Evolutionary conservation across 1,140 invertebrate species (phyloP), one percentile per base, ranked within the genome.

Genomic region (Oryctes rhinoceros): DNA sequence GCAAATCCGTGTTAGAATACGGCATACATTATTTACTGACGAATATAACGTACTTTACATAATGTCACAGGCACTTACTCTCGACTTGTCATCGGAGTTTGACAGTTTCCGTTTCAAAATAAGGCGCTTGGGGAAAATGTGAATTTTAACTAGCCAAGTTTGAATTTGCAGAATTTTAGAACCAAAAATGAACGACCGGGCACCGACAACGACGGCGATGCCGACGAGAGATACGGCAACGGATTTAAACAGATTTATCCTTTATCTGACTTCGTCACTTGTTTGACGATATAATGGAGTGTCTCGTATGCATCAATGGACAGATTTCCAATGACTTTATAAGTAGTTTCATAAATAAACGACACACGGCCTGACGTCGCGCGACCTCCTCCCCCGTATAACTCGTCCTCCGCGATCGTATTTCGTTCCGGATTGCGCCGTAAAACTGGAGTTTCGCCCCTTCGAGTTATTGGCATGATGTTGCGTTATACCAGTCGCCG

Each of bases 121-220:
- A 37, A 20, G 47, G 6, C 20, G 20, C 20, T 9, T 24, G 13
- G 18, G 65, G 18, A n/a, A 18, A 24, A 76, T 5, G 75, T 76
- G 75, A 76, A 76, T 76, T 76, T 39, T 47, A 76, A 76, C 75
- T 18, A 49, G 9, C 18, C 37, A 76, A 76, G 75, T 76, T 76
- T 76, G 47, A 76, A 76, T 76, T 49, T 48, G 75, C 75, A 48
- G 75, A 76, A 47, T 76, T 76, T 76, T 39, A 9, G 15, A 35
- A 30, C 11, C 20, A 37, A 30, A 30, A 30, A 15, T 3, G 65
- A 71, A 24, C 15, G n/a, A 6, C 13, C 53, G 7, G 15, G 10
- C 5, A 53, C 49, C 10, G 7, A 11, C 49, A n/a, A 11, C 49
- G 11, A 53, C n/a, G n/a, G 49, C n/a, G 49, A 30, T 30, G 24